Evolutionary conservation across 2,797 vertebrate genomes (phyloP).

Genomic region (Helicolenus hilgendorfi): DNA sequence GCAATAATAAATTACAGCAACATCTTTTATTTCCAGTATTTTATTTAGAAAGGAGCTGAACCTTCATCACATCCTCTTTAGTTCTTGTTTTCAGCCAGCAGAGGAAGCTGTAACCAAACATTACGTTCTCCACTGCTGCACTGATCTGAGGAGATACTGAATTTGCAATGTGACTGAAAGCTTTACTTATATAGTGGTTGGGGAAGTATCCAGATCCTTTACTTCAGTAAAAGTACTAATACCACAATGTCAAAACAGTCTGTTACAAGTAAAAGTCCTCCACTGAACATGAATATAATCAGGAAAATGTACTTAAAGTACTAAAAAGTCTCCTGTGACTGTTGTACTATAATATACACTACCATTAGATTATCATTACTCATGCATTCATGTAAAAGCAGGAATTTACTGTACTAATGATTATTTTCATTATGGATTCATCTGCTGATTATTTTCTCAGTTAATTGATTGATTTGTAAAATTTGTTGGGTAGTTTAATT

Average conservation of each 20-base stretch:
- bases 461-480: too few relatives aligned
- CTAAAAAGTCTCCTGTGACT: not conserved
- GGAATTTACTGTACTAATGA: not conserved
- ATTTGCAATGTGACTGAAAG: not conserved
- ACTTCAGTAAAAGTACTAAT: not conserved
- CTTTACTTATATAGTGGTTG: not conserved
- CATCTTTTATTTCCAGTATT: not conserved
- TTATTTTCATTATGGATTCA: too few relatives aligned
- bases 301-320: not conserved
- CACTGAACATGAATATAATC: not conserved
- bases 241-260: not conserved
- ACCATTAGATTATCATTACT: not conserved
- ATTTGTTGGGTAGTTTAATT: not conserved
- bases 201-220: not conserved
- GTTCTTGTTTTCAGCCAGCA: not conserved
- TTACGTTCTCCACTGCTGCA: too few relatives aligned
- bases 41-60: not conserved
- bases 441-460: too few relatives aligned
- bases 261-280: not conserved
- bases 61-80: not conserved
- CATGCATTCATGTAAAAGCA: not conserved
- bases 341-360: too few relatives aligned
- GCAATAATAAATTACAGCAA: not conserved
- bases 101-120: slow-evolving; percentile 41
- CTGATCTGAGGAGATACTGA: not conserved